Conservation (phyloP, 2,888 invertebrate genomes). For the Chironomus riparius region DNA sequence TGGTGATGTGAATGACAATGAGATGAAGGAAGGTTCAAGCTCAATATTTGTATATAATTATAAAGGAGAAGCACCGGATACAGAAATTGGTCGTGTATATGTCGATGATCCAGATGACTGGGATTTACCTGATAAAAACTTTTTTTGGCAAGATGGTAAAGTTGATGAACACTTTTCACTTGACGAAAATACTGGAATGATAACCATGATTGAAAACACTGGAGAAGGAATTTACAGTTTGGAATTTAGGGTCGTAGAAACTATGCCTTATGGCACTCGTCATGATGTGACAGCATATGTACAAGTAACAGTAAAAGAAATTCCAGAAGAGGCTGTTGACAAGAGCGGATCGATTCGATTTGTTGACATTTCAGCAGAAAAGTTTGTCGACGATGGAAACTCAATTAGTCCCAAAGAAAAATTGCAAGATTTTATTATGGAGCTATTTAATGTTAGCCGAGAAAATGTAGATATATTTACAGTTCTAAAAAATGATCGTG, state of each 20-base stretch:
- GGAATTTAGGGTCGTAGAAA: conserved; percentile 65
- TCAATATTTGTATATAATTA: conserved; percentile 92
- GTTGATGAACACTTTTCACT: conserved; percentile 60
- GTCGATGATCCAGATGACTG: conserved; percentile 94
- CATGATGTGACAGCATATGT: conserved; percentile 77
- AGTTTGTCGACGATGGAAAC: conserved; percentile 59
- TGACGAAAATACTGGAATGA: conserved; percentile 70
- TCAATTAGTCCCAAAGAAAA: conserved; percentile 38
- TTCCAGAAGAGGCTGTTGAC: conserved; percentile 84
- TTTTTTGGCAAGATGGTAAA: conserved; percentile 53
- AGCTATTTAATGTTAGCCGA: conserved; percentile 64
- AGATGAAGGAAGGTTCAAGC: conserved; percentile 79
- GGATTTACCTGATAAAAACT: conserved; percentile 88
- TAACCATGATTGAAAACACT: conserved; percentile 72
- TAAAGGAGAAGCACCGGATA: conserved; percentile 70
- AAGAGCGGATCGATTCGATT: conserved; percentile 89
- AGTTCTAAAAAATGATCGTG: conserved; percentile 59
- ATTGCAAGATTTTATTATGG: conserved; percentile 50
- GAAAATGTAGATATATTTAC: conserved; percentile 92
- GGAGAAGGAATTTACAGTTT: conserved; percentile 66
- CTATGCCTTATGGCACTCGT: conserved; percentile 45
- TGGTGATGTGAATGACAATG: conserved; percentile 90
- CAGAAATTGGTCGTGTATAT: conserved; percentile 70
- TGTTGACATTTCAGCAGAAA: conserved; percentile 69
- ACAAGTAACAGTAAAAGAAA: conserved; percentile 73